Evolutionary conservation across 1,140 invertebrate species (phyloP).

Genomic region (Pseudomyrmex gracilis): DNA sequence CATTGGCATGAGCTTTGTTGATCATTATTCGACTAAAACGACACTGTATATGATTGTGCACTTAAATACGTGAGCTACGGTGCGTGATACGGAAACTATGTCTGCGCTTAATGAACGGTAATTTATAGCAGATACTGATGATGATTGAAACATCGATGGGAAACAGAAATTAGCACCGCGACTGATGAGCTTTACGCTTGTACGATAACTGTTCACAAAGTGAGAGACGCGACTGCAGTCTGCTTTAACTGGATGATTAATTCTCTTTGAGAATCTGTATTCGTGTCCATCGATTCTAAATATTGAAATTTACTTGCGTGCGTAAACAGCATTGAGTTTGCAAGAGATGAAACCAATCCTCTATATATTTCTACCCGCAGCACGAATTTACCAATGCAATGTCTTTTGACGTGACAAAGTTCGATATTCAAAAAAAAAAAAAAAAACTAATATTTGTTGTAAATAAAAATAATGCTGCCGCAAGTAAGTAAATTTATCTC

Average conservation of each 20-base stretch:
- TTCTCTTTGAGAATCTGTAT: neutral
- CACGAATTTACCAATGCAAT: neutral
- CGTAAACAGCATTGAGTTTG: neutral
- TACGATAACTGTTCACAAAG: neutral
- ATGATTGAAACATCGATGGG: slow-evolving; percentile 11
- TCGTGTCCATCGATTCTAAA: neutral
- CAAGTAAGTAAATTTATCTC: neutral
- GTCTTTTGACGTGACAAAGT: neutral
- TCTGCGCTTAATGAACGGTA: neutral
- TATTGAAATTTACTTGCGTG: neutral
- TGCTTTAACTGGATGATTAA: slow-evolving; percentile 1
- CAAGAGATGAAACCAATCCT: neutral
- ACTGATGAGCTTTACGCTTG: slow-evolving; percentile 4
- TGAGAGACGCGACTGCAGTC: neutral
- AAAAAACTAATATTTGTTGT: too few species aligned
- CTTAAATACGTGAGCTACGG: neutral
- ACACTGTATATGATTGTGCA: neutral
- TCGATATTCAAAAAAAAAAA: neutral
- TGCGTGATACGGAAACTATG: neutral
- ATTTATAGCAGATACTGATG: slow-evolving; percentile 11
- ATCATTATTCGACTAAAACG: slow-evolving; percentile 3
- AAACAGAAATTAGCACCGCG: slow-evolving; percentile 6
- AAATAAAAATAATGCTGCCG: slow-evolving; percentile 4
- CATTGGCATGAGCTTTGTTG: neutral
- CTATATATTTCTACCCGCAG: neutral